A percentile compares a stretch with the other conserved stretches of the same genome.
Evolutionary conservation across 1,140 invertebrate species (phyloP).

Genomic region (Pseudachorutes palmiensis): DNA sequence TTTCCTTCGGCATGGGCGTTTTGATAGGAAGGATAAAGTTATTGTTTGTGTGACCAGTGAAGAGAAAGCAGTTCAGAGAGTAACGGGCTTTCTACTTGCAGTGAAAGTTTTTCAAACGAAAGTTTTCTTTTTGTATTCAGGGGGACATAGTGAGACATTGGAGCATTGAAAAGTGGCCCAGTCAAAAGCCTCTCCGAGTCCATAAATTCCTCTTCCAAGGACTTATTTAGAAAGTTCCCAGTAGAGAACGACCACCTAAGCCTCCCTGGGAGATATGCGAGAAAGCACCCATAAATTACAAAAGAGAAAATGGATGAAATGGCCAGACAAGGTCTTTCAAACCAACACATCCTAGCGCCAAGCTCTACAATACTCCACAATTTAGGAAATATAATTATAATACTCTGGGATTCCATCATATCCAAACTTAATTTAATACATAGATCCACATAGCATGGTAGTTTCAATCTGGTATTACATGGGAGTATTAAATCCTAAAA

Average conservation of each 20-base stretch:
- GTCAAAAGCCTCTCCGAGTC: slow-evolving; percentile 10
- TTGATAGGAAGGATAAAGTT: too few species aligned
- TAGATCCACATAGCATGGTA: background rate
- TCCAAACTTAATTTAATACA: background rate
- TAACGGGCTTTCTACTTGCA: background rate
- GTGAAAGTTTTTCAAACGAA: background rate
- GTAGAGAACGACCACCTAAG: slow-evolving; percentile 1
- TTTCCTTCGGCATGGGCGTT: too few species aligned
- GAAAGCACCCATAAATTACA: slow-evolving; percentile 5
- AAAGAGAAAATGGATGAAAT: background rate
- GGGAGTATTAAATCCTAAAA: too few species aligned
- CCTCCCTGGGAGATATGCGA: background rate
- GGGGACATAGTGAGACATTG: slow-evolving; percentile 9
- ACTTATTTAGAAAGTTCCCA: slow-evolving; percentile 7
- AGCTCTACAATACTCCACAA: too few species aligned
- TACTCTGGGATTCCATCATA: too few species aligned
- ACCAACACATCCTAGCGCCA: background rate
- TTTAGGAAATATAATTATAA: too few species aligned
- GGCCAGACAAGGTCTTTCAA: background rate
- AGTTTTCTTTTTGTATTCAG: background rate
- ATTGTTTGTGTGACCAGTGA: background rate
- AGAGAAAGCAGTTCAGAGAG: background rate
- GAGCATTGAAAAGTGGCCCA: slow-evolving; percentile 9
- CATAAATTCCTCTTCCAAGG: slow-evolving; percentile 9
- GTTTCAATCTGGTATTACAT: too few species aligned